Conservation (phyloP, 2,797 vertebrate species). For the Characodon lateralis region DNA sequence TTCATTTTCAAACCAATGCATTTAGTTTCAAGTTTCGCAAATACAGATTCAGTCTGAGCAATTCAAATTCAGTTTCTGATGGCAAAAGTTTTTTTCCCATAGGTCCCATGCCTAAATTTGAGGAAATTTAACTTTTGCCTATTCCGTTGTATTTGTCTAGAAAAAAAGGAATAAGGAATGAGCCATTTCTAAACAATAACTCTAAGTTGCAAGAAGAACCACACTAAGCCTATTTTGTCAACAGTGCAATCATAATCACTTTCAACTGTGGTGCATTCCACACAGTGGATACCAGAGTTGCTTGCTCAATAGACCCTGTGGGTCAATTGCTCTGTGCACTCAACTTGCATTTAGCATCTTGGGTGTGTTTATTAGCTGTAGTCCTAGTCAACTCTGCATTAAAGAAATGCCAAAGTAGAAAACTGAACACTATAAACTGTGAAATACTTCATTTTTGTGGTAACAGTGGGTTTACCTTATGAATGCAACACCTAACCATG, state of each 20-base stretch:
- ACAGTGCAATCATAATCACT: not conserved
- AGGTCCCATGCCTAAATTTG: not conserved
- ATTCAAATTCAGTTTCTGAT: no score
- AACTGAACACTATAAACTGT: not conserved
- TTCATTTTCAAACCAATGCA: no score
- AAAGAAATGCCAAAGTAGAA: not conserved
- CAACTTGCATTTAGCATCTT: slow-evolving; percentile 21
- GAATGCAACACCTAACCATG: not conserved
- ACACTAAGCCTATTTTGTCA: not conserved
- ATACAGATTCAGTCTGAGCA: no score
- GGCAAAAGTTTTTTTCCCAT: no score
- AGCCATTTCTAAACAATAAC: not conserved
- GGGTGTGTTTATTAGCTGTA: slow-evolving; percentile 1
- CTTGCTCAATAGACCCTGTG: slow-evolving; percentile 16
- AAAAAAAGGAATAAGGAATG: not conserved
- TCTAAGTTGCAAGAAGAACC: not conserved
- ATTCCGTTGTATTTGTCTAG: not conserved
- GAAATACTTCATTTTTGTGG: not conserved
- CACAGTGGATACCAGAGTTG: slow-evolving; percentile 1
- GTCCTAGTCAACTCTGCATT: not conserved
- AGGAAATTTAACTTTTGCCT: not conserved
- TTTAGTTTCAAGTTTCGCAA: no score
- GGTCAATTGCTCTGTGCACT: slow-evolving; percentile 16
- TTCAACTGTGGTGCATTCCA: not conserved
- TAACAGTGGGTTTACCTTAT: not conserved